phyloP scores from a whole-genome alignment of 2,888 invertebrate species.

The Archips crataeganus region DNA sequence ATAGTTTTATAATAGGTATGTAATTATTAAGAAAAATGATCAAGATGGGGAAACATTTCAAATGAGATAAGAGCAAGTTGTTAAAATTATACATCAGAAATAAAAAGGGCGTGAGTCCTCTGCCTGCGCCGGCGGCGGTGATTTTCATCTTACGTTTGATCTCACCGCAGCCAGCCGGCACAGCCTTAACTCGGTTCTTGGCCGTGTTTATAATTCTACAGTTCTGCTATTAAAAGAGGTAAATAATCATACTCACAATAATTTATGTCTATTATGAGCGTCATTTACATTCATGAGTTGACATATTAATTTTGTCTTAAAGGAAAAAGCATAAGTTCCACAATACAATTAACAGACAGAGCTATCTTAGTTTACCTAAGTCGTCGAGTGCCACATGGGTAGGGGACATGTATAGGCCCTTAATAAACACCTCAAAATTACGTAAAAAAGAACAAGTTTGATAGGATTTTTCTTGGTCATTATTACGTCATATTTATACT shows the following conservation, averaged over 20 bases:
- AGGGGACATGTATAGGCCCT: too few species aligned
- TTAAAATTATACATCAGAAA: slow-evolving; percentile 69
- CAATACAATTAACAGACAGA: not conserved
- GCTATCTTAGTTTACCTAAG: not conserved
- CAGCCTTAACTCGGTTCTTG: slow-evolving; percentile 63
- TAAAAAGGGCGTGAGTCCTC: slow-evolving; percentile 67
- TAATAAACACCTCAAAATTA: too few species aligned
- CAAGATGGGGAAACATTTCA: slow-evolving; percentile 47
- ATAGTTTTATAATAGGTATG: too few species aligned
- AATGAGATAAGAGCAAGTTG: slow-evolving; percentile 63
- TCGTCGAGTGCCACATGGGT: too few species aligned
- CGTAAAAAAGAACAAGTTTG: too few species aligned
- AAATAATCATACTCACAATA: too few species aligned
- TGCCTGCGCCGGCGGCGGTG: slow-evolving; percentile 63
- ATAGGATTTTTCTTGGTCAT: too few species aligned
- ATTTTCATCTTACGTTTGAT: slow-evolving; percentile 79
- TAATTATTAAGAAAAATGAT: slow-evolving; percentile 13
- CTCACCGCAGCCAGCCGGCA: slow-evolving; percentile 62
- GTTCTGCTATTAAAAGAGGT: not conserved
- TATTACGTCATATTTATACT: too few species aligned
- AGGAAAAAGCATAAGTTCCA: not conserved
- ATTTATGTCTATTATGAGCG: not conserved
- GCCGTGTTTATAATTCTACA: slow-evolving; percentile 58
- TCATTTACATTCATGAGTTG: not conserved
- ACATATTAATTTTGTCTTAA: not conserved